Evolutionary conservation across 2,888 invertebrate species (phyloP).

Genomic region (Latrodectus hesperus): DNA sequence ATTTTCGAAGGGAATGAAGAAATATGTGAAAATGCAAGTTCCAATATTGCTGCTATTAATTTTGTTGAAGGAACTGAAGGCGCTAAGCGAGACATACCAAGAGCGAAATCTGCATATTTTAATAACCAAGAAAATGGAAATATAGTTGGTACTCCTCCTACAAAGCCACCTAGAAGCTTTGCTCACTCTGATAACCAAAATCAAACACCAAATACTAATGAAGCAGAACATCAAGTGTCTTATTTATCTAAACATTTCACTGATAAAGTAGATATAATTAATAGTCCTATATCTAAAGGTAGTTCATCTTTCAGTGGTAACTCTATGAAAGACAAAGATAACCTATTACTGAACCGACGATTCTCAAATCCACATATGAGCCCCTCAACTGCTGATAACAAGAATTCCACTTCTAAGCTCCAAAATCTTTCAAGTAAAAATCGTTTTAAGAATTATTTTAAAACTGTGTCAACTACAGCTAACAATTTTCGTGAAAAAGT

Average conservation of each 20-base stretch:
- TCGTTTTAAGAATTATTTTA: slow-evolving; percentile 38
- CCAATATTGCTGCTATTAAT: neutral
- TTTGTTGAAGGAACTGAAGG: neutral
- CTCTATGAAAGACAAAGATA: neutral
- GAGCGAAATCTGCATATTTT: neutral
- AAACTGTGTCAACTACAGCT: slow-evolving; percentile 41
- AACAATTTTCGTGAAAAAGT: slow-evolving; percentile 42
- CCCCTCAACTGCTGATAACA: neutral
- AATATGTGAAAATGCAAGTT: slow-evolving; percentile 6
- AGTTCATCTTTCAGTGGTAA: slow-evolving; percentile 7
- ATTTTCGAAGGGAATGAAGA: slow-evolving; percentile 34
- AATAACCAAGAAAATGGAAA: neutral
- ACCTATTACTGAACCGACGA: neutral
- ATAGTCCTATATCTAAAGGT: neutral
- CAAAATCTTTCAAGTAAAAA: slow-evolving; percentile 15
- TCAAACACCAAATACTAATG: neutral
- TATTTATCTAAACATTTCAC: too few species aligned
- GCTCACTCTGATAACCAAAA: slow-evolving; percentile 11
- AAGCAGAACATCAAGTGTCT: too few species aligned
- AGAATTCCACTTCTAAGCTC: slow-evolving; percentile 19
- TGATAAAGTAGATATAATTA: neutral
- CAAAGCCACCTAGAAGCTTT: slow-evolving; percentile 58
- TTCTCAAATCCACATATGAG: slow-evolving; percentile 16
- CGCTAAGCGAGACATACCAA: neutral
- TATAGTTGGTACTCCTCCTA: slow-evolving; percentile 22